Evolutionary conservation across 2,797 vertebrate species (phyloP).

Genomic region (Australoheros facetus): DNA sequence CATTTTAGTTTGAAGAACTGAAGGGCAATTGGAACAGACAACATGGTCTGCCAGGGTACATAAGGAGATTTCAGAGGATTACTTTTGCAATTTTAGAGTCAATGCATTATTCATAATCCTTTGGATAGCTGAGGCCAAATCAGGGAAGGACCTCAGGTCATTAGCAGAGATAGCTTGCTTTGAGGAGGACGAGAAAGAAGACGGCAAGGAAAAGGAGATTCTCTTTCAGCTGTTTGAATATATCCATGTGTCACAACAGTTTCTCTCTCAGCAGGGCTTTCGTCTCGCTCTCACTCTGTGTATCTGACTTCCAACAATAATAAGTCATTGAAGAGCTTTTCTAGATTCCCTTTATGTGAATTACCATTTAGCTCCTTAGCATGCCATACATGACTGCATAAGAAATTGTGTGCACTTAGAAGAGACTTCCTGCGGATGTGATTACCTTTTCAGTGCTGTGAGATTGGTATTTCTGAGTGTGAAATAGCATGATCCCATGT

Average conservation of each 20-base stretch:
- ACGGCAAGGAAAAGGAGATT: slow-evolving; percentile 51
- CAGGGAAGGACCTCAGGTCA: slow-evolving; percentile 81
- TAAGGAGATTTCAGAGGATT: slow-evolving; percentile 87
- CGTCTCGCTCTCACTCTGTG: slow-evolving; percentile 21
- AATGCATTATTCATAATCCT: slow-evolving; percentile 87
- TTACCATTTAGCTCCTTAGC: slow-evolving; percentile 60
- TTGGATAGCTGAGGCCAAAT: slow-evolving; percentile 82
- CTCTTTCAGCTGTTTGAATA: slow-evolving; percentile 50
- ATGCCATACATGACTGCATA: slow-evolving; percentile 55
- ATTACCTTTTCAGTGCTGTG: slow-evolving; percentile 68
- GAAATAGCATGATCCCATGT: slow-evolving; percentile 64
- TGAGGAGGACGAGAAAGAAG: slow-evolving; percentile 55
- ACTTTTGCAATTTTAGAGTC: slow-evolving; percentile 86
- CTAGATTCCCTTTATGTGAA: slow-evolving; percentile 55
- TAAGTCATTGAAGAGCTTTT: slow-evolving; percentile 51
- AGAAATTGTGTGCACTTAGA: slow-evolving; percentile 43
- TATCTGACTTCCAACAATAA: slow-evolving; percentile 60
- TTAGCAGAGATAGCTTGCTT: slow-evolving; percentile 75
- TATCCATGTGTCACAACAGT: slow-evolving; percentile 59
- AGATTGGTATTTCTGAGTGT: slow-evolving; percentile 69
- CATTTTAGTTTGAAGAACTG: slow-evolving; percentile 68
- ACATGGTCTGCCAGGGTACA: slow-evolving; percentile 77
- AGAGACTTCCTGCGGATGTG: slow-evolving; percentile 67
- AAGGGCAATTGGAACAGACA: slow-evolving; percentile 80
- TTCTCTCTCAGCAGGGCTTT: slow-evolving; percentile 29